Base-by-base conservation (phyloP, 2,797 vertebrate genomes). In the Molossus molossus region DNA sequence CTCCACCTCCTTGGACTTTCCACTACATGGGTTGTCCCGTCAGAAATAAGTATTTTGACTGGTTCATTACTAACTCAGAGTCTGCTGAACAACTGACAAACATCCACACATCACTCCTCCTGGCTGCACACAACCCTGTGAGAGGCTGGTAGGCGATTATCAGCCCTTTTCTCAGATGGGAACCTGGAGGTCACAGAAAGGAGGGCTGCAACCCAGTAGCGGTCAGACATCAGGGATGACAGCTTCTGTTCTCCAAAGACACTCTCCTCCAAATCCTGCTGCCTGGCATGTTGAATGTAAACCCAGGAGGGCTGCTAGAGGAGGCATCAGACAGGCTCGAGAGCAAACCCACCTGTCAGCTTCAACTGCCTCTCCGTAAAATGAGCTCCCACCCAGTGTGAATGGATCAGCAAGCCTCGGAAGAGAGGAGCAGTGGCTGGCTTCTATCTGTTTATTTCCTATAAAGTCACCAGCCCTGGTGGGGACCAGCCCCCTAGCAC, bases 81-180 rank as follows among this genome's bases (percentile, higher is more conserved):
- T 45, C 73, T 5, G 7, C 23, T n/a, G n/a, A 70, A 29, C 87
- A 15, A 37, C n/a, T 0, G 5, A 45, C 6, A n/a, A 13, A n/a
- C 48, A 27, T 3, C 14, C 18, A 53, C 14, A 10, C 1, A n/a
- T 62, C 37, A 25, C 29, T 79, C 37, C 21, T 58, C 18, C 4
- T 1, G 3, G 48, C 70, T 40, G 48, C 9, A 0, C 58, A 40
- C 1, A 1, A 9, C 55, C 33, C 64, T 4, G 17, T 3, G 5
- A 75, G 62, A 45, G 57, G 12, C 23, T 62, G 2, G 4, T 20
- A 21, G 25, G 72, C 4, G 29, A 65, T 4, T 7, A n/a, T 6
- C 3, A 0, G 1, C 37, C 37, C 37, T 33, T 29, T 75, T 79
- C 65, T 85, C 40, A 29, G 27, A 27, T 3, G 58, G 72, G 53